Evolutionary conservation across 2,888 invertebrate species (phyloP), one percentile per base, ranked within the genome.

Genomic region (Perizoma flavofasciatum): DNA sequence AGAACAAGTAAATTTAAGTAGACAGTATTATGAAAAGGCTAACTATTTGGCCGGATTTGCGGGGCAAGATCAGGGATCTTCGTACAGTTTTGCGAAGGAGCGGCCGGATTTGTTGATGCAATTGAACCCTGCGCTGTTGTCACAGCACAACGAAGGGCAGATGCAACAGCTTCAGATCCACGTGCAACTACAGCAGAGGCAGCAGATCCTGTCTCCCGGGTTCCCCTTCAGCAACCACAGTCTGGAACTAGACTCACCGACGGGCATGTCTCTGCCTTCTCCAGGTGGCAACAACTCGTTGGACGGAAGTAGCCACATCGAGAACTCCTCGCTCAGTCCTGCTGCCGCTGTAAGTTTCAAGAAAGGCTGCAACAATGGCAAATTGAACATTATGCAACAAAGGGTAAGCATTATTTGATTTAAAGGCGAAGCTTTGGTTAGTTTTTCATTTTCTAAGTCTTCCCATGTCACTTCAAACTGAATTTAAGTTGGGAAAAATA

Each of bases 371-470:
- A 80, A 92, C 92, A 85, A 95, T 93, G 83, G 91, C 93, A 83
- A 93, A 93, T 74, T 93, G 87, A 86, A 89, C 79, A 94, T 96
- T 89, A 95, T 97, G 85, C 97, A 96, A 88, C 96, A 96, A 92
- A 95, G 96, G 96, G 97, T 97, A 96, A 96, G 96, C 95, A 93
- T 90, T 85, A 85, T 81, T 90, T 92, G 92, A 91, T 89, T 93
- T 81, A 90, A 89, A 82, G 93, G 94, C 86, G 92, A 94, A 86
- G 93, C 93, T 85, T 93, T 91, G 75, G 78, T 77, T 77, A 71
- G 72, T 79, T 83, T 83, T 79, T 77, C 77, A 72, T 75, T 78
- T 83, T 88, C 80, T 74, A 77, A 82, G 84, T 87, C 83, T 79
- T 83, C 72, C 22, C 47, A 66, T 59, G 51, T 44, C 43, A 40